Evolutionary conservation across 2,888 invertebrate genomes (phyloP), one percentile per base, ranked within the genome.

Genomic region (Lottia gigantea): DNA sequence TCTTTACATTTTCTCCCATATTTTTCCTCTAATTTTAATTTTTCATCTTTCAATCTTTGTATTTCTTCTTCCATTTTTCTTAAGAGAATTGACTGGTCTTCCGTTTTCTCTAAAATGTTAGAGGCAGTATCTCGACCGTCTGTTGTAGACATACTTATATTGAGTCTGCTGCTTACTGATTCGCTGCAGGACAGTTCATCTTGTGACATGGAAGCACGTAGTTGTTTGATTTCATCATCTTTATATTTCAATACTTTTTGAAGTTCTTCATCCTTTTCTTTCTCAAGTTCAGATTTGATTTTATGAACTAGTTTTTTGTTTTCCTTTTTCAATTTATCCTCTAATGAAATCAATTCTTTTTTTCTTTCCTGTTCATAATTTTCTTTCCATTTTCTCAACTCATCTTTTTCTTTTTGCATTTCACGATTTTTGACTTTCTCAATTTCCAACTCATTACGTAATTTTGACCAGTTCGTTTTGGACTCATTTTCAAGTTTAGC

Each of bases 261-360:
- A 14, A 86, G 61, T 71, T 86, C 86, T 47, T 78, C 74, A 68
- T 86, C 86, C 70, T 84, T 84, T 61, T 82, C 81, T 68, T 81
- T 83, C 19, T 74, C 71, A 7, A 85, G 74, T 26, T 72, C 74
- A 47, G 84, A 85, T 68, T 80, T 81, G 45, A 82, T 55, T 62
- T 76, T 77, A 62, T 76, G 76, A 46, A 83, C 73, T 71, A 85
- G 85, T 64, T 75, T 77, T 65, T 79, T 76, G 62, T 82, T 80
- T 62, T 81, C 80, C n/a, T 77, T 78, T 68, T 79, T 75, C 55
- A 80, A 66, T 46, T 79, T 77, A 11, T 75, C 74, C 69, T 80
- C 78, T 16, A 80, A 45, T 3, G 76, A 74, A 25, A 76, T 71
- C 25, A 83, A 76, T 31, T 80, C 81, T 15, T 76, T 66, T 68